Evolutionary conservation across 2,113 vertebrate genomes (phyloP).

Genomic region (Eidolon helvum): DNA sequence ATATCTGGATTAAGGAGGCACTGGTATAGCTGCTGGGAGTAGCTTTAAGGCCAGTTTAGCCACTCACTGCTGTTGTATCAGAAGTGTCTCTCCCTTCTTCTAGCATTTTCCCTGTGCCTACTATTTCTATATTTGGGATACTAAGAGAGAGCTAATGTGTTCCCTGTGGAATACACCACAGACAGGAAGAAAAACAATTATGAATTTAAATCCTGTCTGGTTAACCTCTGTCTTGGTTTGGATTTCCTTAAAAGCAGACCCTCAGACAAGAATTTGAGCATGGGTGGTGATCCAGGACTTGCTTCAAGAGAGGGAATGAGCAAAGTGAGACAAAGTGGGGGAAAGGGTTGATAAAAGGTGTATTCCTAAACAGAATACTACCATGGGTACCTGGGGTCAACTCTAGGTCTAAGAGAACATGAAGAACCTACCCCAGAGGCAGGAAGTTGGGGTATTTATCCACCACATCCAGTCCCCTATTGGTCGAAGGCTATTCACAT

Average conservation of each 20-base stretch:
- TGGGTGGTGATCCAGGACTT: neutral
- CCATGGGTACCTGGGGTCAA: neutral
- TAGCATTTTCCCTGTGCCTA: neutral
- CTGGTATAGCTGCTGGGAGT: neutral
- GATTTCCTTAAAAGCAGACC: neutral
- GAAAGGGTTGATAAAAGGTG: neutral
- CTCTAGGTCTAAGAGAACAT: neutral
- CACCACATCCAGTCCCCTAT: neutral
- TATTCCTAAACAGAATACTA: neutral
- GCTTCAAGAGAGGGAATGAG: neutral
- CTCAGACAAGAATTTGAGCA: neutral
- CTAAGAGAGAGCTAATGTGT: neutral
- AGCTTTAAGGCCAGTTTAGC: neutral
- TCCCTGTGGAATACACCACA: neutral
- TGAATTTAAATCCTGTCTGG: neutral
- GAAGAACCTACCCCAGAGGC: neutral
- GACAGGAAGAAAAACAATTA: constrained; percentile 38
- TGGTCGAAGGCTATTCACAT: neutral
- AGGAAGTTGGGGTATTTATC: neutral
- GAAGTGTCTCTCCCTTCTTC: neutral
- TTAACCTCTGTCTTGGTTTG: neutral
- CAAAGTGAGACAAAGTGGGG: neutral
- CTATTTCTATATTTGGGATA: constrained; percentile 23
- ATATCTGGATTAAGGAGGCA: neutral
- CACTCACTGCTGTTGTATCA: neutral